Percentiles rank a stretch among this genome's conserved stretches.
Conservation (phyloP, 2,113 vertebrate species). For the Tupaia tana region DNA sequence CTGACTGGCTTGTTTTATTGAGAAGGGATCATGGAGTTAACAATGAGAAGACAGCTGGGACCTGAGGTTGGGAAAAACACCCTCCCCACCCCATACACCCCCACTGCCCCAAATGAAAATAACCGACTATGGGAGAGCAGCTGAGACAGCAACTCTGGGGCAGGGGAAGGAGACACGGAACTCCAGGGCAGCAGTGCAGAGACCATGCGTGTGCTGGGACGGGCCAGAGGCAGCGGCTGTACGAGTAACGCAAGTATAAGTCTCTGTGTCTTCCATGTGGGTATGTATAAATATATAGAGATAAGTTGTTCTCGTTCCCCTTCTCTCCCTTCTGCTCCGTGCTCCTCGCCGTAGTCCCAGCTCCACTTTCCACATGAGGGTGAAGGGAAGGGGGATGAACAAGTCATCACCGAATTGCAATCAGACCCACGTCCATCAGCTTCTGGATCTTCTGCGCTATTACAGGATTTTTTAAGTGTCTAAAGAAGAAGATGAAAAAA, state of each 20-base stretch:
- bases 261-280: slow-evolving; percentile 39
- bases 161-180: not conserved
- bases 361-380: slow-evolving; percentile 66
- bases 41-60: slow-evolving; percentile 68
- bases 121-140: slow-evolving; percentile 77
- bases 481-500: slow-evolving; percentile 68
- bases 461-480: slow-evolving; percentile 95
- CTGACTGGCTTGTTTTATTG: slow-evolving; percentile 80
- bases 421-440: slow-evolving; percentile 95
- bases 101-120: slow-evolving; percentile 80
- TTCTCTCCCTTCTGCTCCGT: slow-evolving; percentile 29
- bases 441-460: slow-evolving; percentile 98
- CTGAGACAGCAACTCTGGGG: slow-evolving; percentile 52
- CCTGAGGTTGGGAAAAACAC: slow-evolving; percentile 51
- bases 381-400: slow-evolving; percentile 51
- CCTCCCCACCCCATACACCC: slow-evolving; percentile 34
- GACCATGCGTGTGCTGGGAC: slow-evolving; percentile 78
- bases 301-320: not conserved
- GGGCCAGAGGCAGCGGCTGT: slow-evolving; percentile 60
- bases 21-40: slow-evolving; percentile 64
- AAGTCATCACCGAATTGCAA: slow-evolving; percentile 94
- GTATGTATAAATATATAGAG: slow-evolving; percentile 71
- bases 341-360: slow-evolving; percentile 65
- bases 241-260: not conserved
- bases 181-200: slow-evolving; percentile 58